phyloP scores from a whole-genome alignment of 2,797 vertebrate species.

The Todus mexicanus region DNA sequence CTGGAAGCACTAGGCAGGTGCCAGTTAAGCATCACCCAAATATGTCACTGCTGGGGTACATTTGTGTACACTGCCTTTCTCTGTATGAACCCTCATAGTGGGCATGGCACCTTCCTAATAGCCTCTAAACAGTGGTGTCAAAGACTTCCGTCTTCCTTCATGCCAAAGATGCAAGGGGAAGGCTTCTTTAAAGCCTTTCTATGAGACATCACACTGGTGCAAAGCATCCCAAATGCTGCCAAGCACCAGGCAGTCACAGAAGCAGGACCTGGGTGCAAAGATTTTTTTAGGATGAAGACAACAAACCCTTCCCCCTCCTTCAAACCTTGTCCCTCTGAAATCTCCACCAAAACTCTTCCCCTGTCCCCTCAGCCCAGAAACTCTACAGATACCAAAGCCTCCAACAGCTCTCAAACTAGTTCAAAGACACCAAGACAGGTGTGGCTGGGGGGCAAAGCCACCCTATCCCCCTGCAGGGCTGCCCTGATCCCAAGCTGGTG shows the following conservation, averaged over 20 bases:
- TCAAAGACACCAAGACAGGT: background rate
- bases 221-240: background rate
- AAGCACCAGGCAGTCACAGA: background rate
- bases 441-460: background rate
- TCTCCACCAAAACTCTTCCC: background rate
- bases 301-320: background rate
- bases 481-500: background rate
- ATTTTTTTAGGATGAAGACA: background rate
- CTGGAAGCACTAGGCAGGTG: background rate
- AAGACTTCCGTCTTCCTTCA: background rate
- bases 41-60: background rate
- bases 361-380: background rate
- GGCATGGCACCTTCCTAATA: background rate
- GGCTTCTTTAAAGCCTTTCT: background rate
- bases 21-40: background rate
- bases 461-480: background rate
- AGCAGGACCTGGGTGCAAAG: background rate
- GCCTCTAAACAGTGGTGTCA: fast-evolving
- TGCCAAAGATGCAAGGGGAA: background rate
- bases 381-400: background rate
- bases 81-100: background rate
- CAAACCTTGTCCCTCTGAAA: background rate
- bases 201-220: background rate
- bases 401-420: background rate
- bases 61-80: background rate